Percentiles rank a stretch among this genome's conserved stretches.
Conservation (phyloP, 2,113 vertebrate species). For the Donacobius atricapilla region DNA sequence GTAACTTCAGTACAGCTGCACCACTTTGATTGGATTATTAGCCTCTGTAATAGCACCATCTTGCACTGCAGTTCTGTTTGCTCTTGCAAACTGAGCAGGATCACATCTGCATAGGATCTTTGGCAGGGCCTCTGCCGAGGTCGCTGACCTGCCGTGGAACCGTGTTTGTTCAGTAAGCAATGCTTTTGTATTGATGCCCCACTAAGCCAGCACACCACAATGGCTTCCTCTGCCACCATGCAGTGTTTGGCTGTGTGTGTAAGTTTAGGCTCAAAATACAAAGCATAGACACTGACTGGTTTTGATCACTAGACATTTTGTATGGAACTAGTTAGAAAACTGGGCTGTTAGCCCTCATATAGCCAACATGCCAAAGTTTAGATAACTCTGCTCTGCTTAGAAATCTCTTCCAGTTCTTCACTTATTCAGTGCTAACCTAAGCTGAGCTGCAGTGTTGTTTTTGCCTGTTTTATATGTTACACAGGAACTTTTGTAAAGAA, state of each 20-base stretch:
- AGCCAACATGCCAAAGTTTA: background rate
- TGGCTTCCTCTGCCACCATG: background rate
- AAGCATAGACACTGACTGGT: background rate
- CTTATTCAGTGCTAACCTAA: background rate
- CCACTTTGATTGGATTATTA: background rate
- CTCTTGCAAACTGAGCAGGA: conserved; percentile 4
- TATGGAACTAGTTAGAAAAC: conserved; percentile 19
- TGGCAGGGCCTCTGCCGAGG: background rate
- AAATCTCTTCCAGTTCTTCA: conserved; percentile 8
- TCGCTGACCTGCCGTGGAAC: background rate
- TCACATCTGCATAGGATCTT: background rate
- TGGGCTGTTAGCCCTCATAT: background rate
- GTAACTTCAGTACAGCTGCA: background rate
- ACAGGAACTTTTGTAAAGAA: background rate
- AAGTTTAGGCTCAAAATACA: background rate
- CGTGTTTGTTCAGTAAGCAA: background rate
- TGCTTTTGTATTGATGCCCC: background rate
- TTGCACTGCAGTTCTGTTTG: background rate
- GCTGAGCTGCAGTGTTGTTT: background rate
- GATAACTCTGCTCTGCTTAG: background rate
- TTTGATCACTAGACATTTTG: background rate
- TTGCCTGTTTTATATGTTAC: background rate
- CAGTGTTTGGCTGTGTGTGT: background rate
- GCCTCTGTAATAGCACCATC: background rate
- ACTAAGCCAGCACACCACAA: background rate